Percentiles rank a stretch among this genome's conserved stretches.
Evolutionary conservation across 2,113 vertebrate genomes (phyloP).

Genomic region (Ageneiosus marmoratus): DNA sequence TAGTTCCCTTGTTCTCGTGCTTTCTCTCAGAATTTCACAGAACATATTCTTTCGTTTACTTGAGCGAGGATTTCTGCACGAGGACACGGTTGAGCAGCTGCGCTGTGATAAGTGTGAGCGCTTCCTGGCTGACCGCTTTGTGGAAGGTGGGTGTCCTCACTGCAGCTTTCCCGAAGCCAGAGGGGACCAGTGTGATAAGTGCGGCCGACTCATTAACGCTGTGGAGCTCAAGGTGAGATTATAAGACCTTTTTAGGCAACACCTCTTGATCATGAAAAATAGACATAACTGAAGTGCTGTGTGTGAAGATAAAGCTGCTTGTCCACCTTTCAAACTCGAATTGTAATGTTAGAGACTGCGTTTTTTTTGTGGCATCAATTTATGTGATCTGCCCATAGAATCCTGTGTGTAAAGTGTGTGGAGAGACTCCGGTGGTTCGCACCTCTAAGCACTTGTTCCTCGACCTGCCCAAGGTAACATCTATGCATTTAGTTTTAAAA

Average conservation of each 20-base stretch:
- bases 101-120: slow-evolving; percentile 82
- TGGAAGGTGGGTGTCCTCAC: slow-evolving; percentile 90
- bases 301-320: background rate
- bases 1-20: background rate
- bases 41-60: slow-evolving; percentile 87
- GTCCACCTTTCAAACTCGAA: background rate
- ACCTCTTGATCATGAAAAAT: background rate
- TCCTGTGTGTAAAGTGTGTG: slow-evolving; percentile 91
- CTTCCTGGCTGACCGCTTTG: slow-evolving; percentile 94
- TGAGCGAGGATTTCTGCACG: slow-evolving; percentile 74
- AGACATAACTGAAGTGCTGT: background rate
- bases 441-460: slow-evolving; percentile 91
- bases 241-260: background rate
- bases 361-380: no score
- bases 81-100: slow-evolving; percentile 88
- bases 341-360: background rate
- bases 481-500: background rate
- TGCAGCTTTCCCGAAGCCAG: slow-evolving; percentile 88
- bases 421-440: slow-evolving; percentile 75
- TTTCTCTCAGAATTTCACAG: slow-evolving; percentile 83
- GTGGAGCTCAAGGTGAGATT: slow-evolving; percentile 86
- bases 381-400: slow-evolving; percentile 66
- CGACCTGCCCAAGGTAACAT: slow-evolving; percentile 85
- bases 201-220: slow-evolving; percentile 94
- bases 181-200: slow-evolving; percentile 95